phyloP scores from a whole-genome alignment of 2,113 vertebrate genomes.

The Sturnira hondurensis region DNA sequence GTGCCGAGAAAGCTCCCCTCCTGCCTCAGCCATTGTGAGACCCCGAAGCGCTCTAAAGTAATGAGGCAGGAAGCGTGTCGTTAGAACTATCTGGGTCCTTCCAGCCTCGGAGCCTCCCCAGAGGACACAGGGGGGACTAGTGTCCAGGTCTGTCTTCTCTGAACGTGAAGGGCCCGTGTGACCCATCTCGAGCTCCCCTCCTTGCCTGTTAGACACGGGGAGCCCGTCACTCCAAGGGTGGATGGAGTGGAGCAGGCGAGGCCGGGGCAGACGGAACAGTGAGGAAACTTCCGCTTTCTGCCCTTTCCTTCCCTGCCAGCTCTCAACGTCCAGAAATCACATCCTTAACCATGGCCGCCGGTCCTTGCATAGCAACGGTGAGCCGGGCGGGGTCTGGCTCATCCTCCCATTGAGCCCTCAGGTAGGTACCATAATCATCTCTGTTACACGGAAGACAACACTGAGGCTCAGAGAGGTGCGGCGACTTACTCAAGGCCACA shows the following conservation, averaged over 20 bases:
- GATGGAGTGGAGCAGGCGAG: not conserved
- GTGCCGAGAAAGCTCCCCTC: not conserved
- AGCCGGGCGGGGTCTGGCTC: too few species aligned
- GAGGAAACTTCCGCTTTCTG: not conserved
- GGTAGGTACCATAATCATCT: rapidly evolving
- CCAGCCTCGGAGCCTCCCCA: not conserved
- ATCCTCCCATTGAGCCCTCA: not conserved
- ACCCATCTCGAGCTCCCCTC: not conserved
- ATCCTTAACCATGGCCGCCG: too few species aligned
- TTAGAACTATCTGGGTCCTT: not conserved
- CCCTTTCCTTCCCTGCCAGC: not conserved
- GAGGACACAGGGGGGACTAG: not conserved
- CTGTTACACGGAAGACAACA: too few species aligned
- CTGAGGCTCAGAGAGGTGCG: not conserved
- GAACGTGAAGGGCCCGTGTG: rapidly evolving
- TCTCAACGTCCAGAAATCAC: not conserved
- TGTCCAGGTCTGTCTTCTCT: not conserved
- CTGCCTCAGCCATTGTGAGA: not conserved
- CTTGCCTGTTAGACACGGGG: rapidly evolving
- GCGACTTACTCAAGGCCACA: not conserved
- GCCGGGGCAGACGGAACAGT: rapidly evolving
- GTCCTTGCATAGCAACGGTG: not conserved
- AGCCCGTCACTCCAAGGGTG: not conserved
- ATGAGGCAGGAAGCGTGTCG: rapidly evolving
- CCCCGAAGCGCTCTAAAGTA: not conserved